These are phyloP conservation scores for Yponomeuta cagnagella DNA, from an alignment of 2,888 invertebrate species.

Conservation along the genomic window DNA sequence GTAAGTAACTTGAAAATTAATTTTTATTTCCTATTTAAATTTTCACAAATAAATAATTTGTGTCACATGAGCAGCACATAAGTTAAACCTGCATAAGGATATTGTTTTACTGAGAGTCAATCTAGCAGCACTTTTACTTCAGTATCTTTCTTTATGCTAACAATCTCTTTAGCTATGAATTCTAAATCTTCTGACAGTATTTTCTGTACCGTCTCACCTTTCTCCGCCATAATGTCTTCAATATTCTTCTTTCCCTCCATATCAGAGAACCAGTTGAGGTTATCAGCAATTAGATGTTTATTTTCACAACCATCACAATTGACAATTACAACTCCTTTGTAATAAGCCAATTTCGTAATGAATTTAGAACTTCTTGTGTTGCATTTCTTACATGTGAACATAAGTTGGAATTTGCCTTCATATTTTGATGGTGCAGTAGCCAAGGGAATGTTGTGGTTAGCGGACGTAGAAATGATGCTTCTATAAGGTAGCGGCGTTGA, in stretches of 20 bases:
- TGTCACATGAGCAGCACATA: too few relatives aligned
- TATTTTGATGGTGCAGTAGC: constrained; percentile 36
- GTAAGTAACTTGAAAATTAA: too few relatives aligned
- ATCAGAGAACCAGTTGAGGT: constrained; percentile 95
- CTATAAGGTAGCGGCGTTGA: constrained; percentile 54
- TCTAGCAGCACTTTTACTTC: constrained; percentile 25
- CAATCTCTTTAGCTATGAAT: constrained; percentile 57
- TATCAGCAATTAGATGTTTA: constrained; percentile 96
- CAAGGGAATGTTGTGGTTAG: constrained; percentile 39
- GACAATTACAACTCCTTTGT: constrained; percentile 93
- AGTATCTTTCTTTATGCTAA: constrained; percentile 23
- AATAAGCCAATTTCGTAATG: constrained; percentile 90
- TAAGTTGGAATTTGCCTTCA: constrained; percentile 79
- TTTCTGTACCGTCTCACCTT: constrained; percentile 87
- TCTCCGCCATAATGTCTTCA: constrained; percentile 90
- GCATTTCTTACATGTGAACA: constrained; percentile 94
- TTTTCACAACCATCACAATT: constrained; percentile 91
- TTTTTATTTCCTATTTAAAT: too few relatives aligned
- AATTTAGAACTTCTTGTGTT: constrained; percentile 83
- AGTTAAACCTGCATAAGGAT: too few relatives aligned
- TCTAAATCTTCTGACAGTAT: constrained; percentile 68
- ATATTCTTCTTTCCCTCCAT: constrained; percentile 87
- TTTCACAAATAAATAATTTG: too few relatives aligned
- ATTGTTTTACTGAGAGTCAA: neutral
- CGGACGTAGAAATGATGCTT: constrained; percentile 40